Conservation (phyloP, 1,140 invertebrate species). For the Drosophila eugracilis region DNA sequence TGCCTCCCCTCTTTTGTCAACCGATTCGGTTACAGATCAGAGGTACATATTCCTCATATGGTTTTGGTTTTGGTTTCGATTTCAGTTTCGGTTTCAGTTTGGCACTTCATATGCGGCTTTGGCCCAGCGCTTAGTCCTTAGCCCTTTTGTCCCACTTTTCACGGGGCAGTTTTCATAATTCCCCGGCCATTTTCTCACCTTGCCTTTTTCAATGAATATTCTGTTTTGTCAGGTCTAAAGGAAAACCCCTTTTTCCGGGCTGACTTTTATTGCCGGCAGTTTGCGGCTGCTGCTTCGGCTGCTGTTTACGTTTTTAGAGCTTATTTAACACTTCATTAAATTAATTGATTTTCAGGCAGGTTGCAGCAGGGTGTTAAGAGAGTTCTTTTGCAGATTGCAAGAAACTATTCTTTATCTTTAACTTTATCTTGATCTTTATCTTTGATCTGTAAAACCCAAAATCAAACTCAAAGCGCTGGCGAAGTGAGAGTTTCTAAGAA, state of each 20-base stretch:
- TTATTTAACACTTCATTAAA: slow-evolving; percentile 3
- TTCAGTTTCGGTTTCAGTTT: slow-evolving; percentile 13
- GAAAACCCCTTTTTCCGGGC: slow-evolving; percentile 15
- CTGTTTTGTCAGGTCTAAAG: slow-evolving; percentile 4
- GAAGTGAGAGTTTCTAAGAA: not conserved
- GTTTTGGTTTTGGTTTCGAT: not conserved
- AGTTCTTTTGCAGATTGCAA: not conserved
- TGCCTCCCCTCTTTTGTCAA: slow-evolving; percentile 17
- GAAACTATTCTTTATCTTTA: too few relatives aligned
- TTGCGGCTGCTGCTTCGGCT: not conserved
- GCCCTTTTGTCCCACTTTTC: slow-evolving; percentile 28
- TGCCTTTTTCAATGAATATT: slow-evolving; percentile 6
- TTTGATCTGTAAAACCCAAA: too few relatives aligned
- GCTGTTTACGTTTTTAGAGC: not conserved
- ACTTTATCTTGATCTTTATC: too few relatives aligned
- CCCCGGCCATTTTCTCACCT: slow-evolving; percentile 19
- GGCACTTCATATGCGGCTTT: slow-evolving; percentile 36
- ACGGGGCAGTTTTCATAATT: slow-evolving; percentile 12
- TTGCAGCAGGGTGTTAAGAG: not conserved
- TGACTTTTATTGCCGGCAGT: slow-evolving; percentile 4
- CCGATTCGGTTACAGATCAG: slow-evolving; percentile 14
- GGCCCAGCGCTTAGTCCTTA: slow-evolving; percentile 28
- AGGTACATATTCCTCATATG: slow-evolving; percentile 2
- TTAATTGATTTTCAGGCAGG: not conserved
- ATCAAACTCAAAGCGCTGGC: slow-evolving; percentile 5